Evolutionary conservation across 2,888 invertebrate species (phyloP).

Genomic region (Torymus aiolomorphi): DNA sequence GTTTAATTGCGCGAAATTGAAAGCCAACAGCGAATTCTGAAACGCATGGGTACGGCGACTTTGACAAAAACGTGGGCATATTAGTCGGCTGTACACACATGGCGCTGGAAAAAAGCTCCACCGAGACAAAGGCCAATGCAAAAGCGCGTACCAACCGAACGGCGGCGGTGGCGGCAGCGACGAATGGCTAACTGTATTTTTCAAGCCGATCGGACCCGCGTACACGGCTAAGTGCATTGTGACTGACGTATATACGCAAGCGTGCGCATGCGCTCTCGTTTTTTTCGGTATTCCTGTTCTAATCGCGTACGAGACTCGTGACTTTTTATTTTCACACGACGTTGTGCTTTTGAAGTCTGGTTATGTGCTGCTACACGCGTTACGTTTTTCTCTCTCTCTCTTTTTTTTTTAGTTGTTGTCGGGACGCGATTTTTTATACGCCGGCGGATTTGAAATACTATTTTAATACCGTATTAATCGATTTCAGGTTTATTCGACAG

Average conservation of each 20-base stretch:
- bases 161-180: background rate
- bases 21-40: no score
- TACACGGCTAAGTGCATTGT: conserved; percentile 30
- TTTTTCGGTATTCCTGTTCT: background rate
- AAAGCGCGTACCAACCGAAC: conserved; percentile 29
- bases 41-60: no score
- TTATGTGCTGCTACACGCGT: no score
- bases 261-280: no score
- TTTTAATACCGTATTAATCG: no score
- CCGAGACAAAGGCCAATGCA: conserved; percentile 15
- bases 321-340: background rate
- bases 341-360: background rate
- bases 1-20: no score
- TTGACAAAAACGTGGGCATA: no score
- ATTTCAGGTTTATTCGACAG: no score
- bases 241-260: conserved; percentile 2
- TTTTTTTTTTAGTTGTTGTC: background rate
- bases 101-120: no score
- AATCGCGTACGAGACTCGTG: background rate
- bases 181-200: conserved; percentile 27
- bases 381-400: no score
- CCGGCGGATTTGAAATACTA: no score
- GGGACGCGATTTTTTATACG: background rate
- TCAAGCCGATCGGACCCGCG: conserved; percentile 19
- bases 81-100: no score